phyloP scores from a whole-genome alignment of 2,113 vertebrate species.

The Gymnocephalus cernua region DNA sequence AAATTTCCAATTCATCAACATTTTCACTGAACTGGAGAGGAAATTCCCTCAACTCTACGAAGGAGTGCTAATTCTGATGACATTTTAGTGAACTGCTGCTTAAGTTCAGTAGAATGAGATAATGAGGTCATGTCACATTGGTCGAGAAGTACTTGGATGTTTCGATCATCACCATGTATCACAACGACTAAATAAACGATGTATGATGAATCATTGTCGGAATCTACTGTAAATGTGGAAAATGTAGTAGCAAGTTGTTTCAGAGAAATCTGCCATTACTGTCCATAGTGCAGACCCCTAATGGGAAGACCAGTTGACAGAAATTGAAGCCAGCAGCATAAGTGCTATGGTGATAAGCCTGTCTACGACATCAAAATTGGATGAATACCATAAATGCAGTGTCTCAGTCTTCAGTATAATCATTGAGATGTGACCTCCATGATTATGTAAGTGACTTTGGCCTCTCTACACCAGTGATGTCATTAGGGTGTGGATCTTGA shows the following conservation, averaged over 20 bases:
- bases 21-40: background rate
- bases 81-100: background rate
- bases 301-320: background rate
- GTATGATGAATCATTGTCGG: background rate
- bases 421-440: slow-evolving; percentile 20
- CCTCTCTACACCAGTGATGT: slow-evolving; percentile 32
- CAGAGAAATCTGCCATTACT: background rate
- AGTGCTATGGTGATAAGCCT: background rate
- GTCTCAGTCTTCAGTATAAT: background rate
- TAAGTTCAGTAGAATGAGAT: background rate
- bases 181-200: background rate
- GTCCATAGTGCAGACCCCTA: background rate
- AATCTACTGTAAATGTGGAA: background rate
- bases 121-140: background rate
- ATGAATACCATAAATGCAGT: background rate
- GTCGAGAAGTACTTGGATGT: background rate
- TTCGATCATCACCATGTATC: background rate
- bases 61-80: no score
- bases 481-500: slow-evolving; percentile 52
- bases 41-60: background rate
- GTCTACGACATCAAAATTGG: background rate
- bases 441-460: slow-evolving; percentile 15
- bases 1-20: no score
- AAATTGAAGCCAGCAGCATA: background rate
- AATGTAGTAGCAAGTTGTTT: background rate